These are phyloP conservation scores for Ormyrus rosae DNA, from an alignment of 2,888 invertebrate genomes.

Conservation along the genomic window DNA sequence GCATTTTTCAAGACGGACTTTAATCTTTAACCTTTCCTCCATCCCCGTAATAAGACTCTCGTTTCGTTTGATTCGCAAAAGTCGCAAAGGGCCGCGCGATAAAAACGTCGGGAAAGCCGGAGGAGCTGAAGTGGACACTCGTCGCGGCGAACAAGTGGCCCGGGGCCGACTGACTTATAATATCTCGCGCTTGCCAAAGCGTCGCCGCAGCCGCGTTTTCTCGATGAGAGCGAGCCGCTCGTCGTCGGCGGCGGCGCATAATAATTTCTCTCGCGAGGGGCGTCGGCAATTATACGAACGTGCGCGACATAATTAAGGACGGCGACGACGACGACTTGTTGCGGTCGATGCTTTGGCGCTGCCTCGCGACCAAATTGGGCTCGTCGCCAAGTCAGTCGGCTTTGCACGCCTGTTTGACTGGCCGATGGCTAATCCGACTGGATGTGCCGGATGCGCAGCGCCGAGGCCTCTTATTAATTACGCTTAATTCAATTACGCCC, in stretches of 20 bases:
- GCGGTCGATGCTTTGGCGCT: conserved; percentile 36
- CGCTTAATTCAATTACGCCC: conserved; percentile 7
- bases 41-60: too few relatives aligned
- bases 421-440: conserved; percentile 36
- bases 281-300: conserved; percentile 25
- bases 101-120: too few relatives aligned
- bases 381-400: conserved; percentile 56
- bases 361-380: conserved; percentile 57
- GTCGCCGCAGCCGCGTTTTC: conserved; percentile 11
- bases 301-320: conserved; percentile 61
- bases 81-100: too few relatives aligned
- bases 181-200: too few relatives aligned
- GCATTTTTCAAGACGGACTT: too few relatives aligned
- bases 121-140: too few relatives aligned
- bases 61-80: too few relatives aligned
- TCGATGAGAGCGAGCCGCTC: conserved; percentile 3
- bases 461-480: conserved; percentile 13
- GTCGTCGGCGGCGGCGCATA: conserved; percentile 2
- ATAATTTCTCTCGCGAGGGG: conserved; percentile 21
- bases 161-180: too few relatives aligned
- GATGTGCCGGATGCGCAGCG: background rate
- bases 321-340: conserved; percentile 59
- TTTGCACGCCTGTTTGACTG: conserved; percentile 23
- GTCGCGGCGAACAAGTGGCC: too few relatives aligned
- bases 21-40: too few relatives aligned